phyloP scores from a whole-genome alignment of 2,888 invertebrate species.

The Phasia obesa region DNA sequence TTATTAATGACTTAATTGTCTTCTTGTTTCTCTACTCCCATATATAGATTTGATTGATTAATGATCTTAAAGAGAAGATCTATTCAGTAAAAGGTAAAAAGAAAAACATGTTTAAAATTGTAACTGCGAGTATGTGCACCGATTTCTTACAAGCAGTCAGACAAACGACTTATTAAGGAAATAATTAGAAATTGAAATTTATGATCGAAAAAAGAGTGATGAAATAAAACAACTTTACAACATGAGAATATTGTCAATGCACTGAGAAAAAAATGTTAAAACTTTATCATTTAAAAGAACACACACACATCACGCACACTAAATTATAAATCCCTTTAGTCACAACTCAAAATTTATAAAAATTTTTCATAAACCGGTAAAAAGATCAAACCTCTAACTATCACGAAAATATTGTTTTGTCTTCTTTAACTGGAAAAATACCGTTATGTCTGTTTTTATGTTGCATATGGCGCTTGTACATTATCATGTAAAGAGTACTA shows the following conservation, averaged over 20 bases:
- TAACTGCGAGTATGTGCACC: background rate
- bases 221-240: constrained; percentile 48
- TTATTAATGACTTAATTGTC: constrained; percentile 53
- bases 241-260: constrained; percentile 11
- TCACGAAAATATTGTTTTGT: too few species aligned
- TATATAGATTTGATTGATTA: constrained; percentile 43
- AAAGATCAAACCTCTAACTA: too few species aligned
- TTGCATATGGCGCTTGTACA: too few species aligned
- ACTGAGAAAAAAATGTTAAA: constrained; percentile 37
- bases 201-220: constrained; percentile 37
- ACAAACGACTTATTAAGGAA: constrained; percentile 32
- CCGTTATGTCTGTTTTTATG: too few species aligned
- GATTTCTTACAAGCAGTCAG: constrained; percentile 11
- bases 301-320: too few species aligned
- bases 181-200: constrained; percentile 52
- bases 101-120: constrained; percentile 48
- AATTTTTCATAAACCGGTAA: too few species aligned
- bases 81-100: constrained; percentile 24
- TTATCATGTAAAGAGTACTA: too few species aligned
- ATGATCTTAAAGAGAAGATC: constrained; percentile 37
- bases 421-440: too few species aligned
- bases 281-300: too few species aligned
- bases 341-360: too few species aligned
- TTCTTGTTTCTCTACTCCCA: constrained; percentile 18
- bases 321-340: too few species aligned